Evolutionary conservation across 2,797 vertebrate genomes (phyloP).

Genomic region (Urocyon cinereoargenteus): DNA sequence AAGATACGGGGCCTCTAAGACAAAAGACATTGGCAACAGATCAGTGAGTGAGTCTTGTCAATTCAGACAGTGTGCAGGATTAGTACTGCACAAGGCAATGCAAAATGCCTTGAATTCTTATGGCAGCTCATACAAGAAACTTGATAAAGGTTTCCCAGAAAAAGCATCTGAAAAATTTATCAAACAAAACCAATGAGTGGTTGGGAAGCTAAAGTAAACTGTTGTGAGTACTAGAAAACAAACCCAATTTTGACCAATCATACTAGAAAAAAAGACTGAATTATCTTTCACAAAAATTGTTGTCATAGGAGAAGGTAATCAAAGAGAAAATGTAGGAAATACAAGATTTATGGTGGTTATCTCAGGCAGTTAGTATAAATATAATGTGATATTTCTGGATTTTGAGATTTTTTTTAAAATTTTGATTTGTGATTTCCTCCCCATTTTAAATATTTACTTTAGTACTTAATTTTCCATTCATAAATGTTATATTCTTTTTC

Average conservation of each 20-base stretch:
- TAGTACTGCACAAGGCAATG: no score
- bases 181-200: neutral
- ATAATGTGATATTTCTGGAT: neutral
- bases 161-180: neutral
- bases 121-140: neutral
- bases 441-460: neutral
- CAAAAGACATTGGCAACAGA: accelerated
- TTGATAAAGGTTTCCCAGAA: neutral
- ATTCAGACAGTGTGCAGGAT: neutral
- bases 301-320: neutral
- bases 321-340: constrained; percentile 23
- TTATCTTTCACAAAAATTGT: constrained; percentile 28
- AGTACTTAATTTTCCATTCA: neutral
- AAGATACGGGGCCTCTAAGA: neutral
- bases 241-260: neutral
- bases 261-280: neutral
- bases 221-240: constrained; percentile 2
- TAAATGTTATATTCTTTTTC: neutral
- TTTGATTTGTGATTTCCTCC: constrained; percentile 1
- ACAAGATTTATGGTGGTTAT: neutral
- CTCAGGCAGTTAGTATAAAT: neutral
- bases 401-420: neutral
- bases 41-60: neutral
- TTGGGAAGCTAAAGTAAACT: constrained; percentile 13
- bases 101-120: neutral